Conservation (phyloP, 2,113 vertebrate genomes). For the Chaetura pelagica region DNA sequence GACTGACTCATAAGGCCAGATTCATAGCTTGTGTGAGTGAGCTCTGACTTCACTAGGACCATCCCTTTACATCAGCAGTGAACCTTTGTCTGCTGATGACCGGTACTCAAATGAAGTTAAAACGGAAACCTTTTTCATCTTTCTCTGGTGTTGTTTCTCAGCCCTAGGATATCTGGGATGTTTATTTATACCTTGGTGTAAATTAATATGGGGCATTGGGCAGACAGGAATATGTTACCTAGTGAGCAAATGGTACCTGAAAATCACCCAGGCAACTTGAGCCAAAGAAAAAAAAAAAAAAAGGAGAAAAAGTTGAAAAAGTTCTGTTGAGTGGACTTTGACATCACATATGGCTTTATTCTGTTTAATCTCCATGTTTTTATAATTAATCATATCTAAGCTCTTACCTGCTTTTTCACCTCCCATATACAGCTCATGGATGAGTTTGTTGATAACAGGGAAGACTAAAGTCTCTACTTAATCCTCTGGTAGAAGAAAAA, state of each 20-base stretch:
- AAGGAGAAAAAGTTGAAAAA: background rate
- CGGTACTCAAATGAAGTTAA: background rate
- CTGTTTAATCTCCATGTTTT: background rate
- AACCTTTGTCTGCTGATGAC: background rate
- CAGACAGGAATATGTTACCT: background rate
- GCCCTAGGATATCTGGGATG: background rate
- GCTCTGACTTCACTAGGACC: background rate
- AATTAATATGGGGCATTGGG: background rate
- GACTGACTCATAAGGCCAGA: background rate
- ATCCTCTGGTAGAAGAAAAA: background rate
- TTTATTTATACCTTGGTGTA: background rate
- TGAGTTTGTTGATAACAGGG: background rate
- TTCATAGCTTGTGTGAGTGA: background rate
- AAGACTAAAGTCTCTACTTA: background rate
- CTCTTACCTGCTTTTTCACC: background rate
- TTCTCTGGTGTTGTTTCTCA: background rate
- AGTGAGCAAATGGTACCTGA: background rate
- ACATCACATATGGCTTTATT: background rate
- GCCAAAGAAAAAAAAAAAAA: background rate
- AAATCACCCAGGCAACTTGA: conserved; percentile 4
- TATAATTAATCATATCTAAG: background rate
- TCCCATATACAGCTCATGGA: background rate
- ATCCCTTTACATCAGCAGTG: background rate
- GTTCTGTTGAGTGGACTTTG: background rate
- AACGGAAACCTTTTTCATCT: background rate